Evolutionary conservation across 2,888 invertebrate species (phyloP).

Genomic region (Polyploca ridens): DNA sequence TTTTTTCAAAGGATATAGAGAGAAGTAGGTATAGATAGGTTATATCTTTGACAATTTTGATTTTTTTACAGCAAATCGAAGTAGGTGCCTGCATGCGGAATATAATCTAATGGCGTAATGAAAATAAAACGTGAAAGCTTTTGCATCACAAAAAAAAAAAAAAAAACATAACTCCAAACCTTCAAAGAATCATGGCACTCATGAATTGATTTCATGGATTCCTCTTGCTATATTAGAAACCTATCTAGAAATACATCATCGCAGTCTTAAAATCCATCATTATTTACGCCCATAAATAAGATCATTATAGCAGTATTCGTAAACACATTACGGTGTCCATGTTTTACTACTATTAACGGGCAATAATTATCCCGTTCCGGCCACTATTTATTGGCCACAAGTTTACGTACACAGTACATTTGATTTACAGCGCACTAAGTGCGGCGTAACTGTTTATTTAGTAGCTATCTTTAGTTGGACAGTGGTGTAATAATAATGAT

Average conservation of each 20-base stretch:
- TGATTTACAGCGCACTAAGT: conserved; percentile 2
- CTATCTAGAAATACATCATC: background rate
- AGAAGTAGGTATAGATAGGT: too few relatives aligned
- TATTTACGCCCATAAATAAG: background rate
- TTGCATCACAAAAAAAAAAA: too few relatives aligned
- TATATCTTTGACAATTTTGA: too few relatives aligned
- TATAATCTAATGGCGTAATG: too few relatives aligned
- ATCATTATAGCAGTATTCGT: background rate
- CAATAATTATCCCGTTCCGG: background rate
- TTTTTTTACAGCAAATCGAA: too few relatives aligned
- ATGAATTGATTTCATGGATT: too few relatives aligned
- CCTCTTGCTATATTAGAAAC: too few relatives aligned
- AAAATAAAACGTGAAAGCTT: too few relatives aligned
- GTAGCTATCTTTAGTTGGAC: background rate
- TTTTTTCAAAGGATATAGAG: too few relatives aligned
- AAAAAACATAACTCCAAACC: too few relatives aligned
- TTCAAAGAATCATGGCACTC: too few relatives aligned
- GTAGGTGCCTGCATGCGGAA: too few relatives aligned
- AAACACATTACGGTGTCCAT: conserved; percentile 3
- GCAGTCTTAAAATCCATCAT: background rate
- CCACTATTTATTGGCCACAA: background rate
- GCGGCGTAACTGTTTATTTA: conserved; percentile 3
- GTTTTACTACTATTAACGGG: conserved; percentile 1
- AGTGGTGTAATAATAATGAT: background rate
- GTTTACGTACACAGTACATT: conserved; percentile 2